A percentile compares a stretch with the other conserved stretches of the same genome.
Conservation (phyloP, 1,140 invertebrate species). For the Hesperophylax magnus region DNA sequence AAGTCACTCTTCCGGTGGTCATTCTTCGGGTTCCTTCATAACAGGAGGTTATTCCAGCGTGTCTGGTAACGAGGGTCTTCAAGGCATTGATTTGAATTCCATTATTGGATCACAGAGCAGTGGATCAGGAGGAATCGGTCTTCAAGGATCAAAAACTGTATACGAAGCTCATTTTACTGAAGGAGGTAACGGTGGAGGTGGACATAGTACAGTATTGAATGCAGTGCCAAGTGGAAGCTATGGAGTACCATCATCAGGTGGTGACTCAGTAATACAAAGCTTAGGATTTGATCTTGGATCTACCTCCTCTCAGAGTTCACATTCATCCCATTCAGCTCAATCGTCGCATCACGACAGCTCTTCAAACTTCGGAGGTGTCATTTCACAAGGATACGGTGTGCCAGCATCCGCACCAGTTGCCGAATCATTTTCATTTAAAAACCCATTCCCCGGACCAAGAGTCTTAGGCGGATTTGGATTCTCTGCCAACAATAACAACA, state of each 20-base stretch:
- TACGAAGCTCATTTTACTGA: conserved; percentile 70
- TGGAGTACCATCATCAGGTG: conserved; percentile 36
- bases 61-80: conserved; percentile 64
- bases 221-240: conserved; percentile 27
- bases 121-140: conserved; percentile 67
- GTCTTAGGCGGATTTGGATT: conserved; percentile 62
- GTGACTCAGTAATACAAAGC: conserved; percentile 64
- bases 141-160: conserved; percentile 67
- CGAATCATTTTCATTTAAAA: conserved; percentile 67
- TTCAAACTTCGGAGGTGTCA: conserved; percentile 59
- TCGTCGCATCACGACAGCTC: background rate
- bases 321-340: conserved; percentile 32
- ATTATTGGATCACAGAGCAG: conserved; percentile 61
- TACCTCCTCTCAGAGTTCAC: conserved; percentile 36
- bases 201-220: conserved; percentile 14
- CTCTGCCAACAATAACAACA: conserved; percentile 51
- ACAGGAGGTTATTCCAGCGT: conserved; percentile 54
- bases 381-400: conserved; percentile 68
- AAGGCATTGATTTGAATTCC: conserved; percentile 66
- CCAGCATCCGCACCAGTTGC: conserved; percentile 69
- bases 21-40: conserved; percentile 57
- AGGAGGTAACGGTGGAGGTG: conserved; percentile 24
- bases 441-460: conserved; percentile 69
- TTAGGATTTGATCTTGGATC: conserved; percentile 68
- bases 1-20: background rate